A percentile compares a stretch with the other conserved stretches of the same genome.
These are phyloP conservation scores for Dreissena polymorpha DNA, from an alignment of 1,140 invertebrate genomes.

Conservation along the genomic window DNA sequence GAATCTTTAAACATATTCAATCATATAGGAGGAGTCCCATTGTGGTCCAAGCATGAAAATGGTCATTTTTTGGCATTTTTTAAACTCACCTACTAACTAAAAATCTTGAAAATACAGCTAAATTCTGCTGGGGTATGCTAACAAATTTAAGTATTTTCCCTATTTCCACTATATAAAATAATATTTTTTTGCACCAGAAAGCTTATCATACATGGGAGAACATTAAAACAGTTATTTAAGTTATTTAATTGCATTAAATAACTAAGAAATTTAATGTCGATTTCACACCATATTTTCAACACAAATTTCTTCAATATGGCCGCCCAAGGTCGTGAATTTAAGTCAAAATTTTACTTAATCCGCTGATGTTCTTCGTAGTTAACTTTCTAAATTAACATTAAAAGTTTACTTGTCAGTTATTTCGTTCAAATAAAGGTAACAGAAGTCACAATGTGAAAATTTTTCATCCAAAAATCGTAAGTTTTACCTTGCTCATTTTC, in stretches of 20 bases:
- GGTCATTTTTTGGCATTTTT: not conserved
- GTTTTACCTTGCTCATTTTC: slow-evolving; percentile 55
- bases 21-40: slow-evolving; percentile 23
- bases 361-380: not conserved
- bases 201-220: not conserved
- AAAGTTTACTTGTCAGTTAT: not conserved
- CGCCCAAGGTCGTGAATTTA: slow-evolving; percentile 44
- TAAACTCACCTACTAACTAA: not conserved
- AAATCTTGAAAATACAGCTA: not conserved
- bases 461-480: slow-evolving; percentile 21
- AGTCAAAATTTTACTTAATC: not conserved
- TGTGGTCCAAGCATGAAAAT: slow-evolving; percentile 20
- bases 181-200: not conserved
- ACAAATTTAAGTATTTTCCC: not conserved
- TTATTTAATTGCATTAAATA: not conserved
- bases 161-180: slow-evolving; percentile 1
- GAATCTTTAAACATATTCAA: not conserved
- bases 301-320: slow-evolving; percentile 41
- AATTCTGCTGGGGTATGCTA: slow-evolving; percentile 28
- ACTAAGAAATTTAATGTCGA: not conserved
- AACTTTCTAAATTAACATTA: not conserved
- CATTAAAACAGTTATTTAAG: not conserved
- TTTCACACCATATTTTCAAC: not conserved
- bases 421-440: not conserved
- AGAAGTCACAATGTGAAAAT: not conserved